phyloP scores from a whole-genome alignment of 2,113 vertebrate species.

The Tympanuchus pallidicinctus region DNA sequence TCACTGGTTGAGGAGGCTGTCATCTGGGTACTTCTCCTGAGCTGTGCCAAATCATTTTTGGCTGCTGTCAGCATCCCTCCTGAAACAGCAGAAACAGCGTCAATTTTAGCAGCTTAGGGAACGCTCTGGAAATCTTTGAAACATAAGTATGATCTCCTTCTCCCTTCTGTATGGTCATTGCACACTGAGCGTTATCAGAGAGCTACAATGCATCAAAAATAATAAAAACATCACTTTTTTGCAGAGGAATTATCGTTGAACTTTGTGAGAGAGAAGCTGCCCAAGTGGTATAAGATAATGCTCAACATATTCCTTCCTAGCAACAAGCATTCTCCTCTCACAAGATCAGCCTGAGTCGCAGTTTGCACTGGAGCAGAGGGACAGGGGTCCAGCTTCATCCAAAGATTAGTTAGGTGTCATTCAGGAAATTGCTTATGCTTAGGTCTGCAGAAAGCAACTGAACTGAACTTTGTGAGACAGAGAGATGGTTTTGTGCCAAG shows the following conservation, averaged over 20 bases:
- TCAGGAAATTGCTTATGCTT: not conserved
- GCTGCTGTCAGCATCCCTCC: slow-evolving; percentile 30
- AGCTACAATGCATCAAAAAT: not conserved
- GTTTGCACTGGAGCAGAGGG: not conserved
- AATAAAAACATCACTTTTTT: not conserved
- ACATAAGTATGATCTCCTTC: not conserved
- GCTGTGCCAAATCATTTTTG: not conserved
- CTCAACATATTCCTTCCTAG: not conserved
- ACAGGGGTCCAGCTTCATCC: not conserved
- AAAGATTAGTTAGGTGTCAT: not conserved
- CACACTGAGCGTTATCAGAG: not conserved
- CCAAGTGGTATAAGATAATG: not conserved
- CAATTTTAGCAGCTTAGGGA: not conserved
- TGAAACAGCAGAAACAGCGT: not conserved
- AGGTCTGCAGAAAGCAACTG: not conserved
- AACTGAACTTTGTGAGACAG: not conserved
- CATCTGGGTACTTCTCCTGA: not conserved
- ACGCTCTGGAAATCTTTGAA: not conserved
- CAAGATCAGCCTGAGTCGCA: fast-evolving
- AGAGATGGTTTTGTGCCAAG: not conserved
- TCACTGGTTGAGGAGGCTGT: not conserved
- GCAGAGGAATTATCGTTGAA: not conserved
- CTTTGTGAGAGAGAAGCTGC: not conserved
- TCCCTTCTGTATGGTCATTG: not conserved
- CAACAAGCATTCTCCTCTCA: not conserved